Percentiles rank a stretch among this genome's conserved stretches.
These are phyloP conservation scores for Solenopsis invicta DNA, from an alignment of 1,140 invertebrate genomes.

Conservation along the genomic window DNA sequence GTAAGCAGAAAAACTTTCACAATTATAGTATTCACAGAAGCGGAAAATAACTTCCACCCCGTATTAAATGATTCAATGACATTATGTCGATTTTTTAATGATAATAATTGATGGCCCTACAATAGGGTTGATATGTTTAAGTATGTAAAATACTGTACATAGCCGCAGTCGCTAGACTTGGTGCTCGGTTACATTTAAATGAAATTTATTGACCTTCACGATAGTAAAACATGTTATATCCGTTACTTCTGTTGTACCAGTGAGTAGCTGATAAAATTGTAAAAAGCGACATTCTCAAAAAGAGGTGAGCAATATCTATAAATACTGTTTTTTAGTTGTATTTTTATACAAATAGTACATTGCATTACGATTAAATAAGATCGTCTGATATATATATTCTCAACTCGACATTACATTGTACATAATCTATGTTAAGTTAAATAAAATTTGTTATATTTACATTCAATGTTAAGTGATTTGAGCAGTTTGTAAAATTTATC, in stretches of 20 bases:
- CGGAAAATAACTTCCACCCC: background rate
- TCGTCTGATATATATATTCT: background rate
- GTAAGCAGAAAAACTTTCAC: background rate
- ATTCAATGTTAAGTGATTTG: background rate
- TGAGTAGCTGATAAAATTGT: background rate
- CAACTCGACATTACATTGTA: background rate
- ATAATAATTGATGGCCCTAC: background rate
- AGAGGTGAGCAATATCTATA: slow-evolving; percentile 2
- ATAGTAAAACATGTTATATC: background rate
- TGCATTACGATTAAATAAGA: background rate
- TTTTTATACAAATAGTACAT: background rate
- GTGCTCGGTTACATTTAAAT: background rate
- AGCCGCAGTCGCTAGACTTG: background rate
- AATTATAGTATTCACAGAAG: background rate
- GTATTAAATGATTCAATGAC: background rate
- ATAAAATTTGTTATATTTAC: background rate
- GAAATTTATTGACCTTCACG: background rate
- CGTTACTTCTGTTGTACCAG: background rate
- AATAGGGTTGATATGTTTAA: background rate
- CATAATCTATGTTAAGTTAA: too few species aligned
- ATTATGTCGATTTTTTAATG: slow-evolving; percentile 8
- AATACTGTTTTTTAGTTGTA: background rate
- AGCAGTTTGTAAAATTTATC: background rate
- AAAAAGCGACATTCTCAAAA: background rate
- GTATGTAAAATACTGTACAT: background rate